phyloP scores from a whole-genome alignment of 2,888 invertebrate species.

The Tetramorium bicarinatum region DNA sequence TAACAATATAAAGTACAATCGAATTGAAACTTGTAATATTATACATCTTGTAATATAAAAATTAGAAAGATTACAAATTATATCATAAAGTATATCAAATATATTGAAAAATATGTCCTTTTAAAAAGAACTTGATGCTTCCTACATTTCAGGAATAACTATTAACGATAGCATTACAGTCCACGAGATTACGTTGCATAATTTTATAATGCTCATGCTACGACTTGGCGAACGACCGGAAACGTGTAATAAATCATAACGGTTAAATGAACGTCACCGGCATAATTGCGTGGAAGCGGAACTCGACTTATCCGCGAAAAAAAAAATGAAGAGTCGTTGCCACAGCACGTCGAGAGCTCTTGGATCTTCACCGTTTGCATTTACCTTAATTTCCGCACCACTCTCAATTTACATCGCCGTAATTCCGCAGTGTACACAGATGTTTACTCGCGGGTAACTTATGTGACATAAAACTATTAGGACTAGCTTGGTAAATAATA shows the following conservation, averaged over 20 bases:
- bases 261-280: conserved; percentile 60
- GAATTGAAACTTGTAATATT: not conserved
- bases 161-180: not conserved
- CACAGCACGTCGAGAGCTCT: conserved; percentile 52
- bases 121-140: not conserved
- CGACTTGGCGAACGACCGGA: conserved; percentile 54
- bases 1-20: not conserved
- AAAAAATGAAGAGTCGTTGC: conserved; percentile 46
- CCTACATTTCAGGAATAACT: not conserved
- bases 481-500: not conserved
- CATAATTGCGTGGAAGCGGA: conserved; percentile 63
- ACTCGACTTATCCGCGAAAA: conserved; percentile 49
- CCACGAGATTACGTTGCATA: conserved; percentile 21
- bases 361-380: conserved; percentile 38
- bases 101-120: not conserved
- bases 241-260: conserved; percentile 60
- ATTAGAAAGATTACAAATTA: not conserved
- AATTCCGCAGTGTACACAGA: conserved; percentile 14
- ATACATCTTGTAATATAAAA: not conserved
- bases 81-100: not conserved
- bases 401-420: conserved; percentile 48
- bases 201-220: conserved; percentile 35
- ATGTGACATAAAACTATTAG: not conserved
- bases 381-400: conserved; percentile 50
- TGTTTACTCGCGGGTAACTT: conserved; percentile 19